These are phyloP conservation scores for Agonum fuliginosum DNA, from an alignment of 2,888 invertebrate genomes.

Conservation along the genomic window DNA sequence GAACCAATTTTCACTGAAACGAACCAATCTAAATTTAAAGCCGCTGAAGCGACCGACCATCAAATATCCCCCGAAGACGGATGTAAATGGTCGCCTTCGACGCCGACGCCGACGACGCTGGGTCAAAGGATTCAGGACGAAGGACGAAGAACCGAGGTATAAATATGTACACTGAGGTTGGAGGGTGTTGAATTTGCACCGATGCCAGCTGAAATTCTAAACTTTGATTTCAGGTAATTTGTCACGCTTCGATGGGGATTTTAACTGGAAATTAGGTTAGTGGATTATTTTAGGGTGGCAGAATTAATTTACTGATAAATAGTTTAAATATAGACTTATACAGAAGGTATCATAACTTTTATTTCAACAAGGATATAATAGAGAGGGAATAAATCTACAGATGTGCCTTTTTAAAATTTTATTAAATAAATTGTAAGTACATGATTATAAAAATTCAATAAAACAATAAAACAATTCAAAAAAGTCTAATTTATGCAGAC, in stretches of 20 bases:
- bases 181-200: slow-evolving; percentile 2
- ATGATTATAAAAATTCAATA: too few species aligned
- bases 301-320: background rate
- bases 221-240: background rate
- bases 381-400: too few species aligned
- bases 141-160: too few species aligned
- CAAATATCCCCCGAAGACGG: slow-evolving; percentile 29
- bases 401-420: too few species aligned
- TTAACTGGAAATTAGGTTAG: background rate
- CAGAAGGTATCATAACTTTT: too few species aligned
- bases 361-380: too few species aligned
- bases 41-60: slow-evolving; percentile 30
- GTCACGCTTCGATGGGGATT: background rate
- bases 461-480: too few species aligned
- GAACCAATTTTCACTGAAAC: slow-evolving; percentile 48
- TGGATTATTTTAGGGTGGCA: background rate
- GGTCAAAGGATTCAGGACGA: slow-evolving; percentile 15
- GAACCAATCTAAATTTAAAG: slow-evolving; percentile 57
- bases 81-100: background rate
- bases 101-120: too few species aligned
- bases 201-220: background rate
- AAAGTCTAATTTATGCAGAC: too few species aligned
- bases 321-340: too few species aligned
- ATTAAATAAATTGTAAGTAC: too few species aligned
- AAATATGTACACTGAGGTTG: slow-evolving; percentile 34